These are phyloP conservation scores for Acanthurus leucopareius DNA, from an alignment of 2,797 vertebrate species.

Conservation along the genomic window DNA sequence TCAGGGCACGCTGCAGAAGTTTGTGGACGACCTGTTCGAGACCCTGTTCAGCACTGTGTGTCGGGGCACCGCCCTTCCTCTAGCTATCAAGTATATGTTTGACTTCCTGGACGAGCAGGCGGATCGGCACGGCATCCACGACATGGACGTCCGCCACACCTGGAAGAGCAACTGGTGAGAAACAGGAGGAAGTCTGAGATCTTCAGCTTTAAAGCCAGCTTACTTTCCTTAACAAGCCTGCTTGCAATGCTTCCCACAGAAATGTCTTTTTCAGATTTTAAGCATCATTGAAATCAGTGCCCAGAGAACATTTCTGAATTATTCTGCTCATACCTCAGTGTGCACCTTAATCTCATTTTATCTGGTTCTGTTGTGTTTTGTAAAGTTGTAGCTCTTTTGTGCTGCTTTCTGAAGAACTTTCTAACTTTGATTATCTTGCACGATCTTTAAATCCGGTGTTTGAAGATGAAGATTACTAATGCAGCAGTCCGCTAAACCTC, in stretches of 20 bases:
- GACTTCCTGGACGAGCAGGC: slow-evolving; percentile 98
- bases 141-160: slow-evolving; percentile 95
- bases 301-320: neutral
- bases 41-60: slow-evolving; percentile 97
- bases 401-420: neutral
- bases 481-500: neutral
- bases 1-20: slow-evolving; percentile 98
- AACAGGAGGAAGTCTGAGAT: neutral
- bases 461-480: neutral
- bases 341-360: neutral
- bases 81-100: slow-evolving; percentile 99
- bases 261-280: neutral
- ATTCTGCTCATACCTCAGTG: neutral
- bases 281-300: neutral
- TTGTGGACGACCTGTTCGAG: slow-evolving; percentile 97
- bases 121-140: slow-evolving; percentile 93
- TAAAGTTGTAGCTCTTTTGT: neutral
- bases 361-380: neutral
- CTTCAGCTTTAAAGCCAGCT: neutral
- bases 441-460: neutral
- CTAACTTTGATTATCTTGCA: neutral
- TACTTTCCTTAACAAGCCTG: neutral
- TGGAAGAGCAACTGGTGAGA: slow-evolving; percentile 98
- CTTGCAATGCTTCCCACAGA: neutral
- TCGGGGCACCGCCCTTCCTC: slow-evolving; percentile 93